Conservation (phyloP, 2,113 vertebrate species). For the Rhinolophus sinicus region DNA sequence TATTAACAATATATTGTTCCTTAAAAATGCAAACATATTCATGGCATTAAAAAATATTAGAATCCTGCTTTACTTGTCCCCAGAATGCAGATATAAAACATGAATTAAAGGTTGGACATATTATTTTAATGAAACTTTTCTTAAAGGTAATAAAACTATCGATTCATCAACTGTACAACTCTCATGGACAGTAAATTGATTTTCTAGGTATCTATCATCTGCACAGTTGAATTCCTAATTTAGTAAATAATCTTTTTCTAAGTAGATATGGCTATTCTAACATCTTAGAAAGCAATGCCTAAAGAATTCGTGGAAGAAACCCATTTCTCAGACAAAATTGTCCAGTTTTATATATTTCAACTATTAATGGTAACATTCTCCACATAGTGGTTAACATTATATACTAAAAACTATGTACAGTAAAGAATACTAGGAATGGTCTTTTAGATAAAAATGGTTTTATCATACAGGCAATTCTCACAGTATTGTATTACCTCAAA, state of each 20-base stretch:
- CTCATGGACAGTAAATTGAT: neutral
- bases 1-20: slow-evolving; percentile 16
- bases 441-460: neutral
- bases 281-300: neutral
- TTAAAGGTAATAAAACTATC: neutral
- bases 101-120: neutral
- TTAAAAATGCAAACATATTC: slow-evolving; percentile 63
- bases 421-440: neutral
- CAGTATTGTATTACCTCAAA: neutral
- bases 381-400: neutral
- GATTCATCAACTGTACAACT: neutral
- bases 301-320: neutral
- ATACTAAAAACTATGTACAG: neutral
- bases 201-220: neutral
- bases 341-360: neutral
- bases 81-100: neutral
- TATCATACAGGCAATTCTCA: neutral
- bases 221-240: neutral
- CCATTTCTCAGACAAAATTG: slow-evolving; percentile 18
- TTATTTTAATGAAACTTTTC: slow-evolving; percentile 52
- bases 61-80: slow-evolving; percentile 51
- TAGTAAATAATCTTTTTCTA: neutral
- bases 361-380: neutral
- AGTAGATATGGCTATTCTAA: neutral
- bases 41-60: slow-evolving; percentile 32